phyloP scores from a whole-genome alignment of 2,888 invertebrate genomes.

The Galerucella nymphaeae region DNA sequence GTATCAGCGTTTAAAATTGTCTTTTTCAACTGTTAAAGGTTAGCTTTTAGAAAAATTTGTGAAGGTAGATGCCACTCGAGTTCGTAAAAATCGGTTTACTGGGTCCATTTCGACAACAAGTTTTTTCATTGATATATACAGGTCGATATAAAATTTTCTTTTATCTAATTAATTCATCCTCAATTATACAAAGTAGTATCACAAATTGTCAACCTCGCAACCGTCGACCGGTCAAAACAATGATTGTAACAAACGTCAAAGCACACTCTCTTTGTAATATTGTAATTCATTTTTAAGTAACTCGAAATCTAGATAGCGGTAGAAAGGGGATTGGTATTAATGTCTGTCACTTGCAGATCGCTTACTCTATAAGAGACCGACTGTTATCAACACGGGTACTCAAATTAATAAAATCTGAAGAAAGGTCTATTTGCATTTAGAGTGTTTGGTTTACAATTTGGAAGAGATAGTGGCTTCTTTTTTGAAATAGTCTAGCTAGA shows the following conservation, averaged over 20 bases:
- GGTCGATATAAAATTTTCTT: no score
- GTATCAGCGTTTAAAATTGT: slow-evolving; percentile 39
- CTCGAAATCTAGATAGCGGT: slow-evolving; percentile 46
- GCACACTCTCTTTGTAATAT: slow-evolving; percentile 50
- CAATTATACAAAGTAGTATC: slow-evolving; percentile 3
- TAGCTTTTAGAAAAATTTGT: slow-evolving; percentile 44
- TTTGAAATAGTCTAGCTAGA: no score
- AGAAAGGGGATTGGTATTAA: slow-evolving; percentile 46
- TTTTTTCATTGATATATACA: not conserved
- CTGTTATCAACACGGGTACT: slow-evolving; percentile 48
- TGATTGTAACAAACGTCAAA: slow-evolving; percentile 49
- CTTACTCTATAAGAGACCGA: slow-evolving; percentile 28
- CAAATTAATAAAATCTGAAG: slow-evolving; percentile 55
- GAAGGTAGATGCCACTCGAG: slow-evolving; percentile 24
- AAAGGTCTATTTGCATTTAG: slow-evolving; percentile 51
- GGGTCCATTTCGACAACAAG: slow-evolving; percentile 19
- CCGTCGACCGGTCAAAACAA: slow-evolving; percentile 45
- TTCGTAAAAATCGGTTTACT: slow-evolving; percentile 6
- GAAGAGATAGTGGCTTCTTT: no score
- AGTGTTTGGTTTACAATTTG: slow-evolving; percentile 13
- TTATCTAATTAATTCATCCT: slow-evolving; percentile 26
- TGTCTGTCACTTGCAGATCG: slow-evolving; percentile 56
- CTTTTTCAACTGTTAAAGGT: slow-evolving; percentile 49
- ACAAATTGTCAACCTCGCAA: slow-evolving; percentile 35
- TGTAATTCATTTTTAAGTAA: slow-evolving; percentile 61